Conservation (phyloP, 1,140 invertebrate genomes). For the Euwallacea similis region DNA sequence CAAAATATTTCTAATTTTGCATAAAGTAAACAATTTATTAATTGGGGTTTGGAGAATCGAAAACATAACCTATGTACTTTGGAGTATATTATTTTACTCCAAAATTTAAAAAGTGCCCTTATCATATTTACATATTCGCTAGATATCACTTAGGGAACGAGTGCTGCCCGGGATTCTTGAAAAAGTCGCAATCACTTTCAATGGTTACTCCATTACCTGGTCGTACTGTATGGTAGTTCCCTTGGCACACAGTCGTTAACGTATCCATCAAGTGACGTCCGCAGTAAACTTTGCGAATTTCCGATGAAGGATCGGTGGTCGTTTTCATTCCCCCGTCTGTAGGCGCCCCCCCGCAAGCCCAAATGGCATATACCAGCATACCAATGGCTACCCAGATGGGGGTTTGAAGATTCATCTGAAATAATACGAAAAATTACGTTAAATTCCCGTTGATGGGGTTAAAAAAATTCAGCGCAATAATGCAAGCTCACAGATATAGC, state of each 20-base stretch:
- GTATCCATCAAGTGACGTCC: slow-evolving; percentile 27
- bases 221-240: slow-evolving; percentile 36
- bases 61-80: slow-evolving; percentile 16
- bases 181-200: neutral
- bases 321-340: neutral
- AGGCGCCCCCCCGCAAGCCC: neutral
- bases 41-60: neutral
- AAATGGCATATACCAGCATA: neutral
- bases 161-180: neutral
- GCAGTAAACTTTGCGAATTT: slow-evolving; percentile 29
- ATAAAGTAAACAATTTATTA: slow-evolving; percentile 1
- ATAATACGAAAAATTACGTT: slow-evolving; percentile 2
- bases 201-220: slow-evolving; percentile 16
- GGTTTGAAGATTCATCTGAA: slow-evolving; percentile 25
- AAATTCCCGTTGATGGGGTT: neutral
- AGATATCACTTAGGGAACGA: neutral
- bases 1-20: slow-evolving; percentile 21
- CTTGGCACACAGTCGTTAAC: slow-evolving; percentile 33
- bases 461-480: no score
- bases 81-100: slow-evolving; percentile 3
- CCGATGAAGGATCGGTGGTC: neutral
- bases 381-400: neutral
- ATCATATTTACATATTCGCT: neutral
- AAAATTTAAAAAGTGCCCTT: slow-evolving; percentile 4
- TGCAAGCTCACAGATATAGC: neutral